Evolutionary conservation across 2,113 vertebrate species (phyloP), one percentile per base, ranked within the genome.

Genomic region (Polypterus senegalus): DNA sequence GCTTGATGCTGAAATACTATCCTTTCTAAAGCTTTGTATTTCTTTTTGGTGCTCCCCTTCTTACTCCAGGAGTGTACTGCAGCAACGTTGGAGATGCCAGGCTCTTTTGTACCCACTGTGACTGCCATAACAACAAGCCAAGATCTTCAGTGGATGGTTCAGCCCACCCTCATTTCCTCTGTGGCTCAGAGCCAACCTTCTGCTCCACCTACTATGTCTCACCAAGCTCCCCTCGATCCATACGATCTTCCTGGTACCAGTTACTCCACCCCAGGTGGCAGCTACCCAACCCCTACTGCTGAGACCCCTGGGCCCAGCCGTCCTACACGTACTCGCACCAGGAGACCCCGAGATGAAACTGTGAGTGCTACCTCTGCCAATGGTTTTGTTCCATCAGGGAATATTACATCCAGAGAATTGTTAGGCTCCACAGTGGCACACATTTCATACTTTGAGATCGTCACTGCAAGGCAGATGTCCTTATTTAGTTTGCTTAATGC

Each of bases 101-200:
- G 92, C 77, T 92, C 94, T 73, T 97, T 97, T 49, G 91, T 97
- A 68, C 93, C 93, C 73, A 97, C 93, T 58, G 92, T 97, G 79
- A 97, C 94, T 8, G 93, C 94, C 76, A 97, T 97, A 81, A 93
- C 93, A 73, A 92, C 88, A 74, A 97, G 93, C 77, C 94, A 94
- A 79, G 94, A 97, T 74, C 86, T 97, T 76, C 94, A 97, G 92
- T 97, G 94, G 94, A 81, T 97, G 81, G 92, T 97, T 54, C 93
- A 94, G 65, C 92, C 94, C 7, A 94, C 93, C 48, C 89, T 97
- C 65, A 89, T 94, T 77, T 94, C 93, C 61, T 97, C 94, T 8
- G 90, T 94, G 78, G 92, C 94, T 53, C 92, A 92, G 71, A 91
- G 90, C 3, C 90, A 90, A 71, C 84, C 86, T 48, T 62, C 76